Percentiles rank a stretch among this genome's conserved stretches.
These are phyloP conservation scores for Xiphophorus couchianus DNA, from an alignment of 2,113 vertebrate genomes.

Conservation along the genomic window DNA sequence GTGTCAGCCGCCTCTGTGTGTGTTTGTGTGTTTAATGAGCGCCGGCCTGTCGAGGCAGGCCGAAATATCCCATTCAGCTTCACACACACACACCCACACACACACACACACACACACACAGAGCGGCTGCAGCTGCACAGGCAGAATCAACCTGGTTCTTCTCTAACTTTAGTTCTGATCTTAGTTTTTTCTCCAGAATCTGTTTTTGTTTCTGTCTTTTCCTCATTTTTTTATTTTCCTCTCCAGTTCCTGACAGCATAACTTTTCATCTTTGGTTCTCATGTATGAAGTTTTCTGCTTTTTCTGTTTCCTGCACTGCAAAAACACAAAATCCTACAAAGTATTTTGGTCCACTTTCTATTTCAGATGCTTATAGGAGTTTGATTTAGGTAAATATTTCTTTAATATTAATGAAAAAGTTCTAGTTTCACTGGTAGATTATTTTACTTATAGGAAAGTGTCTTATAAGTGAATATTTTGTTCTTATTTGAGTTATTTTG, in stretches of 20 bases:
- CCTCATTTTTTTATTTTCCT: not conserved
- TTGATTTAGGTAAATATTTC: too few relatives aligned
- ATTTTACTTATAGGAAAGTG: too few relatives aligned
- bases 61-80: conserved; percentile 46
- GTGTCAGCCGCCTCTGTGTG: conserved; percentile 1
- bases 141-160: not conserved
- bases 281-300: not conserved
- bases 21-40: conserved; percentile 25
- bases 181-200: not conserved
- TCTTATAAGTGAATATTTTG: too few relatives aligned
- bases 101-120: not conserved
- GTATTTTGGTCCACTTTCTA: too few relatives aligned
- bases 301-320: not conserved
- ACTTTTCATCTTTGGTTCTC: not conserved
- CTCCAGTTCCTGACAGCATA: not conserved
- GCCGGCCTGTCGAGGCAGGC: conserved; percentile 51
- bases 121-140: not conserved
- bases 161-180: not conserved
- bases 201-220: not conserved
- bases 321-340: too few relatives aligned
- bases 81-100: conserved; percentile 11
- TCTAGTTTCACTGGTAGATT: too few relatives aligned
- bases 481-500: too few relatives aligned
- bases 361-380: too few relatives aligned
- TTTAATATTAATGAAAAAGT: too few relatives aligned